phyloP scores from a whole-genome alignment of 2,888 invertebrate genomes.

The Macrophya annulata region DNA sequence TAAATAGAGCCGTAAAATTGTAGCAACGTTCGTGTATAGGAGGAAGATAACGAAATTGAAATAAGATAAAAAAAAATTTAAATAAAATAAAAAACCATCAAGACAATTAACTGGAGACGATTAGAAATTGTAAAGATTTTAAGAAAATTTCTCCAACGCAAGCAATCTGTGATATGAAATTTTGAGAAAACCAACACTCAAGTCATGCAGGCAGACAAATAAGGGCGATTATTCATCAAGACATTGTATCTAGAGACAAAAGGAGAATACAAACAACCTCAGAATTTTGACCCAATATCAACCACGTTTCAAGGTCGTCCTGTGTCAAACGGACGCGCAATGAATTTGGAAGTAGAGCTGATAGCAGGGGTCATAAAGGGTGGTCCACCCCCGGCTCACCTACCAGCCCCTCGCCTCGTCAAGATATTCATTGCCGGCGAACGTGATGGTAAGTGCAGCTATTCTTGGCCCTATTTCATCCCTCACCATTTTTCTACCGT shows the following conservation, averaged over 20 bases:
- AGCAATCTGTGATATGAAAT: slow-evolving; percentile 36
- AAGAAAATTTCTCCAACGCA: neutral
- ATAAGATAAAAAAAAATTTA: neutral
- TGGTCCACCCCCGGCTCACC: slow-evolving; percentile 73
- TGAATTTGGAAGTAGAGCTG: slow-evolving; percentile 77
- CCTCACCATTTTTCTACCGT: slow-evolving; percentile 6
- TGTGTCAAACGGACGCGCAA: slow-evolving; percentile 57
- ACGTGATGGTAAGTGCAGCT: slow-evolving; percentile 80
- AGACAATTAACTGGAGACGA: neutral
- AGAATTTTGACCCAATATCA: slow-evolving; percentile 6
- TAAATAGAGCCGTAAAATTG: neutral
- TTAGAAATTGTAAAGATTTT: slow-evolving; percentile 8
- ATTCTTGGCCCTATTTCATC: slow-evolving; percentile 27
- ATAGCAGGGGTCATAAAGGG: slow-evolving; percentile 76
- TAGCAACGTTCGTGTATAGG: neutral
- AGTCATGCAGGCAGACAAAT: neutral
- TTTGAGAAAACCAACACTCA: neutral
- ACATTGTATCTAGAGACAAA: neutral
- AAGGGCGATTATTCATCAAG: slow-evolving; percentile 21
- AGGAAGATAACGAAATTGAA: neutral
- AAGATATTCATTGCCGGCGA: slow-evolving; percentile 83
- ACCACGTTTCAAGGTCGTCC: slow-evolving; percentile 25
- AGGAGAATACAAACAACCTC: neutral
- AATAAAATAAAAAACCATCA: neutral
- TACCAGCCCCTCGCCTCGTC: slow-evolving; percentile 83